Evolutionary conservation across 2,888 invertebrate species (phyloP).

Genomic region (Coelopa pilipes): DNA sequence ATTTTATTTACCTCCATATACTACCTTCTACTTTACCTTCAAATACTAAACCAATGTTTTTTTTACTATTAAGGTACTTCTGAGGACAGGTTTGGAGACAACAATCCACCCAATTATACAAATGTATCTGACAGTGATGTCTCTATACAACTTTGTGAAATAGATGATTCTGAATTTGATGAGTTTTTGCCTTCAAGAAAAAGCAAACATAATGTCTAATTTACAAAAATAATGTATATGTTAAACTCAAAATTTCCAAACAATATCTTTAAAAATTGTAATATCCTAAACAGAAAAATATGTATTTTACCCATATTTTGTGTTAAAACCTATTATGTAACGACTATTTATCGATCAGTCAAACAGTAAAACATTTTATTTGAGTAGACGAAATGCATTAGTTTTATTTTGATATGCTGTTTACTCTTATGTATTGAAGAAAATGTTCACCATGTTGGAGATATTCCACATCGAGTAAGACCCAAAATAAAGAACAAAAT

Average conservation of each 20-base stretch:
- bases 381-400: no score
- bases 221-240: neutral
- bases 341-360: no score
- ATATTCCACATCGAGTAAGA: no score
- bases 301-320: no score
- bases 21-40: neutral
- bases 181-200: slow-evolving; percentile 56
- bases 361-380: no score
- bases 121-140: slow-evolving; percentile 83
- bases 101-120: slow-evolving; percentile 35
- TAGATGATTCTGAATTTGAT: slow-evolving; percentile 88
- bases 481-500: no score
- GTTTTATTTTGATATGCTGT: no score
- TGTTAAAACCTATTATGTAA: no score
- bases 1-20: neutral
- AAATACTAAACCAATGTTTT: neutral
- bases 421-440: no score
- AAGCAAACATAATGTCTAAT: slow-evolving; percentile 12
- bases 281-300: neutral
- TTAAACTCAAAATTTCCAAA: neutral
- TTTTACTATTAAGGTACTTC: slow-evolving; percentile 37
- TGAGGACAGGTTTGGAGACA: slow-evolving; percentile 26
- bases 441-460: no score
- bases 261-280: neutral
- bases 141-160: slow-evolving; percentile 90